Base-by-base conservation (phyloP, 2,888 invertebrate species). In the Entomobrya multifasciata region DNA sequence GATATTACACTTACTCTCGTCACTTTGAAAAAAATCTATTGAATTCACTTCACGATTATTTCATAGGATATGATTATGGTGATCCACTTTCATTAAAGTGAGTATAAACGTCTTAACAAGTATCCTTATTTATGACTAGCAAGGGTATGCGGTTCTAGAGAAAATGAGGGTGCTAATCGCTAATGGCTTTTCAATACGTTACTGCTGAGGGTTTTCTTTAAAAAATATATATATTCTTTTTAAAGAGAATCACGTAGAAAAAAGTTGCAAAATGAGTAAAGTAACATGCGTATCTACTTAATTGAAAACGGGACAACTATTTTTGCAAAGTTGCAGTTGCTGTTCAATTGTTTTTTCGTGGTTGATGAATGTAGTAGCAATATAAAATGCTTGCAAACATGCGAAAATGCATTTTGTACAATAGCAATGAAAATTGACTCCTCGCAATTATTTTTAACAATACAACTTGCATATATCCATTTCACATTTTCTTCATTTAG, bases 111-210 rank as follows among this genome's bases (percentile, higher is more conserved):
- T 77, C 60, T 57, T 57, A 36, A 22, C 41, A 77, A 65, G 30
- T 74, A 74, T 82, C 74, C 82, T 74, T 82, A 82, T 82, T 82
- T 82, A 74, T 55, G 74, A 22, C 72, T 41, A 52, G 27, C 47
- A 49, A 52, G 55, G 49, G 55, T 47, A 78, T 27, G 55, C 74
- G 55, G 55, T 36, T 36, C 36, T 15, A 78, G 67, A 70, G 77
- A 60, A 80, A 80, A 80, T 80, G 80, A 62, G 67, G 47, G n/a
- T 81, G 72, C 44, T 83, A 62, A 83, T 83, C 83, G 44, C 83
- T 83, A 83, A 83, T 83, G 83, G 83, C 65, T 83, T 83, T 83
- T 76, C 83, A 83, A 83, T 83, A 49, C 72, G 22, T 72, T 49
- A 70, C 5, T 36, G 20, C 65, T 41, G 52, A 6, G 4, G 52